Conservation (phyloP, 2,113 vertebrate genomes). For the Thunnus thynnus region DNA sequence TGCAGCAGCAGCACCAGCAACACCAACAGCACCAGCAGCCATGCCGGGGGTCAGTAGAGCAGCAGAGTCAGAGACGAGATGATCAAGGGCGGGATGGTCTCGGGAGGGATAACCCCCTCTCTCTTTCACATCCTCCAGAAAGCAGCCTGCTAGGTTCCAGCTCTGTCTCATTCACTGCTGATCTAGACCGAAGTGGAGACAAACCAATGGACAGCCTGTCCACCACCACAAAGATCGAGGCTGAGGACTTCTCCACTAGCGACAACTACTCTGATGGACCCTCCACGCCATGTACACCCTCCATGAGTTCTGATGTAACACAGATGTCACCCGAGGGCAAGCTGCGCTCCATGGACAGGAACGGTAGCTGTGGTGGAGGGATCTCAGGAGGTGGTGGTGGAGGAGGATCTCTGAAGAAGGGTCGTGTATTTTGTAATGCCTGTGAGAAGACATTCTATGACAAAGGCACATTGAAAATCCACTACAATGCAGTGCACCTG, state of each 20-base stretch:
- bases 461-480: slow-evolving; percentile 98
- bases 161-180: slow-evolving; percentile 84
- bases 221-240: slow-evolving; percentile 85
- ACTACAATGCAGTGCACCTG: slow-evolving; percentile 98
- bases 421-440: slow-evolving; percentile 95
- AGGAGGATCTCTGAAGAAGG: slow-evolving; percentile 88
- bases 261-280: slow-evolving; percentile 88
- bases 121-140: slow-evolving; percentile 83
- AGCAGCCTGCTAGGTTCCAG: slow-evolving; percentile 83
- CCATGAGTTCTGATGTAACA: slow-evolving; percentile 88
- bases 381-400: slow-evolving; percentile 26
- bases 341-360: slow-evolving; percentile 86
- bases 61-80: slow-evolving; percentile 56
- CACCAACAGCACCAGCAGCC: slow-evolving; percentile 83
- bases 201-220: slow-evolving; percentile 81
- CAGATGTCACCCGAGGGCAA: slow-evolving; percentile 90
- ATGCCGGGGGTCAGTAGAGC: slow-evolving; percentile 69
- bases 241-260: slow-evolving; percentile 87
- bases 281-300: slow-evolving; percentile 84
- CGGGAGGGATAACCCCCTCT: slow-evolving; percentile 72
- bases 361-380: slow-evolving; percentile 35
- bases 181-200: slow-evolving; percentile 83
- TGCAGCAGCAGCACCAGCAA: slow-evolving; percentile 76
- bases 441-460: slow-evolving; percentile 99
- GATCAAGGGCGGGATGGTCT: slow-evolving; percentile 50